phyloP scores from a whole-genome alignment of 2,113 vertebrate species.

The Sorex fumeus region DNA sequence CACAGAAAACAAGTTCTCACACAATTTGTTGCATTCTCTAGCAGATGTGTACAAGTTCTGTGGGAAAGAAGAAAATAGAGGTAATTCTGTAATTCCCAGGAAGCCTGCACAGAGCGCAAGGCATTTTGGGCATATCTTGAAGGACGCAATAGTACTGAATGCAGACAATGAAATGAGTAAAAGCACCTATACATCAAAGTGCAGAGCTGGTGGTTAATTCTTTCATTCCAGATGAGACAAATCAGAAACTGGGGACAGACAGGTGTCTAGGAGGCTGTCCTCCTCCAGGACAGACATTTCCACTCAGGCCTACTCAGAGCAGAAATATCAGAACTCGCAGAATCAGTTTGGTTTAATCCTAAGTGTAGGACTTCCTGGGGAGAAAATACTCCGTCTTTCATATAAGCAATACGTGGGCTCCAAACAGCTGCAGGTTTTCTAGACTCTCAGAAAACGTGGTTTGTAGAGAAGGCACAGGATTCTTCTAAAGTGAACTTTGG shows the following conservation, averaged over 20 bases:
- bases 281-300: background rate
- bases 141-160: background rate
- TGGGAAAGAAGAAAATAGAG: background rate
- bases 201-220: background rate
- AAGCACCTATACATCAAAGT: background rate
- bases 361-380: background rate
- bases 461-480: slow-evolving; percentile 9
- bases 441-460: background rate
- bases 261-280: background rate
- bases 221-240: background rate
- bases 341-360: slow-evolving; percentile 21
- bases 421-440: background rate
- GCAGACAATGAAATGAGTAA: slow-evolving; percentile 37
- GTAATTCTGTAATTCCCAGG: slow-evolving; percentile 1
- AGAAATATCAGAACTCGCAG: background rate
- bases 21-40: slow-evolving; percentile 4
- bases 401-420: background rate
- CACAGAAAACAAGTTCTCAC: slow-evolving; percentile 12
- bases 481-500: background rate
- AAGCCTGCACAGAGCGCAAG: slow-evolving; percentile 21
- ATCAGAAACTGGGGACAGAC: slow-evolving; percentile 13
- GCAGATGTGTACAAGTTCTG: background rate
- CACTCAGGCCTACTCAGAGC: background rate
- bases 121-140: background rate
- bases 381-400: slow-evolving; percentile 33